Percentiles rank a stretch among this genome's conserved stretches.
Evolutionary conservation across 2,113 vertebrate genomes (phyloP).

Genomic region (Triplophysa rosa): DNA sequence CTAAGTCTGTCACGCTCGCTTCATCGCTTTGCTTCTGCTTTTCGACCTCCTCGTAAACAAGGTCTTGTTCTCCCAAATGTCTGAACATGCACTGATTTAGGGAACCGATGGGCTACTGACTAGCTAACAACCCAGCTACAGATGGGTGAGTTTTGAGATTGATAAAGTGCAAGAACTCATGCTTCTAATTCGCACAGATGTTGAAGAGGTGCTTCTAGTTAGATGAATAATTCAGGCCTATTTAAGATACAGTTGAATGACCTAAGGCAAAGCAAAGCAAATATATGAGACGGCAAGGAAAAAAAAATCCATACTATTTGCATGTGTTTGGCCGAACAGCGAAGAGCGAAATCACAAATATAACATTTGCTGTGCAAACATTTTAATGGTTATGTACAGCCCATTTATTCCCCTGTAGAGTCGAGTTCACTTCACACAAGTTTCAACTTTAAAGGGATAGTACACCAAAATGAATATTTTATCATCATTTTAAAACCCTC

Average conservation of each 20-base stretch:
- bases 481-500: too few relatives aligned
- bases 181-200: not conserved
- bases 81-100: slow-evolving; percentile 5
- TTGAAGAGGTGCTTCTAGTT: slow-evolving; percentile 11
- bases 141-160: not conserved
- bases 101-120: not conserved
- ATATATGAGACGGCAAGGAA: slow-evolving; percentile 1
- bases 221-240: slow-evolving; percentile 17
- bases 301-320: slow-evolving; percentile 17
- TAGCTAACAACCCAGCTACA: not conserved
- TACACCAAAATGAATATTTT: too few relatives aligned
- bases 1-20: slow-evolving; percentile 35
- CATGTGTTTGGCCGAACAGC: slow-evolving; percentile 11
- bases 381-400: not conserved
- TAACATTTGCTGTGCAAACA: slow-evolving; percentile 20
- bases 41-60: slow-evolving; percentile 60
- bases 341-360: slow-evolving; percentile 4
- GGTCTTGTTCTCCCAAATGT: slow-evolving; percentile 59
- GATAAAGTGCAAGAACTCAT: not conserved
- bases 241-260: slow-evolving; percentile 23
- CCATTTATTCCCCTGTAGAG: not conserved
- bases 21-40: slow-evolving; percentile 54
- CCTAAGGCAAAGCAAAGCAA: slow-evolving; percentile 14
- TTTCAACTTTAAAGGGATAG: not conserved
- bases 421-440: not conserved